A percentile compares a stretch with the other conserved stretches of the same genome.
Conservation (phyloP, 2,113 vertebrate species). For the Pedetes capensis region DNA sequence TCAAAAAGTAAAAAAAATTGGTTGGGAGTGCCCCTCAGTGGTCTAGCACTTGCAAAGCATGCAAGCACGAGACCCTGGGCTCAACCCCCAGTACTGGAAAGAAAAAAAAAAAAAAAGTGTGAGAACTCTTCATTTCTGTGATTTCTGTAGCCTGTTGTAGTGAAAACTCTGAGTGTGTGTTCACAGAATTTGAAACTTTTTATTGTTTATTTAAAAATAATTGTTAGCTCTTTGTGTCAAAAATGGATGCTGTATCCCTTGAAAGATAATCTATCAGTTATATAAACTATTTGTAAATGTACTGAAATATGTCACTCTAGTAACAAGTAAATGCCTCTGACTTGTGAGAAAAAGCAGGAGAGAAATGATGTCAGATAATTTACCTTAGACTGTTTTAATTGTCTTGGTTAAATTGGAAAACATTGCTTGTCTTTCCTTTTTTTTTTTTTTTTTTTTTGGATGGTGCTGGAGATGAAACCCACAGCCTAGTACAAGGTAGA, state of each 20-base stretch:
- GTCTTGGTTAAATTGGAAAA: neutral
- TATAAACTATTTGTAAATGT: slow-evolving; percentile 12
- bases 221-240: neutral
- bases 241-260: neutral
- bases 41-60: no score
- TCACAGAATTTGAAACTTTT: slow-evolving; percentile 17
- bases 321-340: neutral
- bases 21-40: no score
- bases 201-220: neutral
- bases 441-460: neutral
- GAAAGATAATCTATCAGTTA: neutral
- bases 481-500: neutral
- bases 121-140: neutral
- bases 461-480: neutral
- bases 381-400: neutral
- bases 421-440: neutral
- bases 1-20: no score
- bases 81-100: no score
- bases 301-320: neutral
- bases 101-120: neutral
- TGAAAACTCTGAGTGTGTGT: neutral
- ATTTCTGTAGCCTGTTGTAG: neutral
- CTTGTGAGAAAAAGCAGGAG: neutral
- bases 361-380: neutral
- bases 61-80: no score